Evolutionary conservation across 2,113 vertebrate genomes (phyloP).

Genomic region (Rhipidura dahli): DNA sequence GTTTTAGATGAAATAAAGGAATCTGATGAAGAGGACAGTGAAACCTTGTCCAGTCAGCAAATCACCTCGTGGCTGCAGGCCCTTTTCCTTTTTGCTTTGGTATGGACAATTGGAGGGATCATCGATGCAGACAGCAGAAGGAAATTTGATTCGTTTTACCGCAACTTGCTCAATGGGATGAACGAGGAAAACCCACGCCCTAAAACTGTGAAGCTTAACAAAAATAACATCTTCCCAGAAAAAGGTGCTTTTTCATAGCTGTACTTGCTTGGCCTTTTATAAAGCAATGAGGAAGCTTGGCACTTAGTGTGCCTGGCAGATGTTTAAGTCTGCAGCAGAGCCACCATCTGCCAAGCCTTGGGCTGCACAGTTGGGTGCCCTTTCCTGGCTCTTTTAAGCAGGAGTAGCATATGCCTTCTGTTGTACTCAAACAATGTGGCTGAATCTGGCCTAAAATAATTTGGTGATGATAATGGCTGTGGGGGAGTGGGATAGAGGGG

Average conservation of each 20-base stretch:
- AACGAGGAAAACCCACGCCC: slow-evolving; percentile 78
- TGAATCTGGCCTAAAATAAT: background rate
- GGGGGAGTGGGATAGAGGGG: accelerated
- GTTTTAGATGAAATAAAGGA: slow-evolving; percentile 82
- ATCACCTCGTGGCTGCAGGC: slow-evolving; percentile 86
- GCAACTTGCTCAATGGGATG: slow-evolving; percentile 78
- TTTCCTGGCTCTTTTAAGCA: background rate
- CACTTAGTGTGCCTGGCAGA: background rate
- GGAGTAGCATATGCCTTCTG: background rate
- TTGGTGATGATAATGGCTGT: background rate
- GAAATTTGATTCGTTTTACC: slow-evolving; percentile 88
- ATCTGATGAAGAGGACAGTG: slow-evolving; percentile 25
- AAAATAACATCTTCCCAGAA: slow-evolving; percentile 84
- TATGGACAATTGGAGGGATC: slow-evolving; percentile 87
- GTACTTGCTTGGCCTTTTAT: background rate
- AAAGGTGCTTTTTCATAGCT: slow-evolving; percentile 73
- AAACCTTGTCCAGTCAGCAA: slow-evolving; percentile 80
- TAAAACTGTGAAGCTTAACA: slow-evolving; percentile 83
- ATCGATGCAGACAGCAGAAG: slow-evolving; percentile 82
- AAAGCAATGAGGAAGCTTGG: background rate
- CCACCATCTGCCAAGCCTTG: background rate
- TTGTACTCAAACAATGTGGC: background rate
- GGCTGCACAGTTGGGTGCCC: background rate
- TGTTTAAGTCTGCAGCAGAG: background rate
- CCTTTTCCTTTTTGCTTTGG: slow-evolving; percentile 86